Evolutionary conservation across 23 tunicate species (phyloP), one percentile per base, ranked within the genome.

Genomic region (Phallusia fumigata): DNA sequence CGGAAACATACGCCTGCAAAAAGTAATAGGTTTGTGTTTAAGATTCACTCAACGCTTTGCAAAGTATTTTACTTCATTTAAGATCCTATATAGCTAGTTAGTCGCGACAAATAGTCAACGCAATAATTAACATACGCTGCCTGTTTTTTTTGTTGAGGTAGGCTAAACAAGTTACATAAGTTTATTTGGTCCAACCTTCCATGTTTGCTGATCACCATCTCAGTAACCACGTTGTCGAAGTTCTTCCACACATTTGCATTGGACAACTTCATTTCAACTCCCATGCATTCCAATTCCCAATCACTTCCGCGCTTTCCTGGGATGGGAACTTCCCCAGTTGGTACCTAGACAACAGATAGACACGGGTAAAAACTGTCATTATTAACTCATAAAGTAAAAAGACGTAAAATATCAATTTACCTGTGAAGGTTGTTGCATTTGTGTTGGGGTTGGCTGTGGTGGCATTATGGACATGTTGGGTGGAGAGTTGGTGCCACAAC

Each of bases 191-290:
- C 26, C 69, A 8, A 85, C 89, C 89, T 45, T 65, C 89, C 89
- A 32, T 85, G 83, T 69, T 79, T 85, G 82, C 89, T 79, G 79
- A 85, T 85, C 19, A 85, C 89, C 89, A 85, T 85, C 65, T 85
- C 89, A 44, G 69, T 85, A 18, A 65, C 64, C 16, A 85, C 83
- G 26, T 79, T 85, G 13, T 85, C 89, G 52, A 85, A 85, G 32
- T 79, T 35, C 40, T 79, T 85, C 89, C 89, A 85, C 26, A 85
- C 52, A 36, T 79, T 82, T 30, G 65, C 22, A 64, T 78, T 85
- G 30, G 77, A 52, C 79, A 85, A 47, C 79, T 79, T 79, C 40
- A 79, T 78, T 35, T 31, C 45, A 28, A 79, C 83, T 31, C 89
- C 89, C 83, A 85, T 50, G 79, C 89, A 85, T 8, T 85, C 81